A percentile compares a stretch with the other conserved stretches of the same genome.
These are phyloP conservation scores for Asobara japonica DNA, from an alignment of 1,140 invertebrate species.

Conservation along the genomic window DNA sequence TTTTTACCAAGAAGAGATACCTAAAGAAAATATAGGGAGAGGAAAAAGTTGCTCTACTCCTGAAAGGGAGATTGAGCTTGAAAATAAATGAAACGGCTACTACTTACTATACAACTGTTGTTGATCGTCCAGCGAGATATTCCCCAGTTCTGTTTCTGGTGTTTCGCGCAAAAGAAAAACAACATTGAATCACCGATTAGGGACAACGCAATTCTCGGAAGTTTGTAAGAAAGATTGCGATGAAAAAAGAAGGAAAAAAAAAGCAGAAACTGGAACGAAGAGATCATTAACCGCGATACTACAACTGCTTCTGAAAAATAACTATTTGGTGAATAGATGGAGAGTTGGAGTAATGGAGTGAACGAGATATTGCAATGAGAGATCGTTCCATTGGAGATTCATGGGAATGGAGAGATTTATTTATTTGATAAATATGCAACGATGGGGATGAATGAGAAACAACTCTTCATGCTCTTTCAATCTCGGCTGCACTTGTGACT, in stretches of 20 bases:
- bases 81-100: background rate
- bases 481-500: too few species aligned
- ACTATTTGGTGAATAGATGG: background rate
- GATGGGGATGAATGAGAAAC: too few species aligned
- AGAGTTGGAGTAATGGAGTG: background rate
- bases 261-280: background rate
- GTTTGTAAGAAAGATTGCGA: background rate
- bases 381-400: background rate
- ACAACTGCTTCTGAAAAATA: background rate
- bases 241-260: background rate
- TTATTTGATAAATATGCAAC: too few species aligned
- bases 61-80: background rate
- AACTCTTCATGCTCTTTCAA: too few species aligned
- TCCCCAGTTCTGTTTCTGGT: background rate
- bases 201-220: background rate
- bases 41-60: background rate
- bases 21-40: background rate
- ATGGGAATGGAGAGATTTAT: too few species aligned
- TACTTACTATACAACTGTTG: slow-evolving; percentile 1
- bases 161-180: background rate
- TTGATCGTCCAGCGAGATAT: background rate
- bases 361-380: background rate
- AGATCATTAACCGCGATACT: slow-evolving; percentile 1
- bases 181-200: slow-evolving; percentile 2
- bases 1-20: background rate